These are phyloP conservation scores for Ectemnius continuus DNA, from an alignment of 2,888 invertebrate genomes.

Conservation along the genomic window DNA sequence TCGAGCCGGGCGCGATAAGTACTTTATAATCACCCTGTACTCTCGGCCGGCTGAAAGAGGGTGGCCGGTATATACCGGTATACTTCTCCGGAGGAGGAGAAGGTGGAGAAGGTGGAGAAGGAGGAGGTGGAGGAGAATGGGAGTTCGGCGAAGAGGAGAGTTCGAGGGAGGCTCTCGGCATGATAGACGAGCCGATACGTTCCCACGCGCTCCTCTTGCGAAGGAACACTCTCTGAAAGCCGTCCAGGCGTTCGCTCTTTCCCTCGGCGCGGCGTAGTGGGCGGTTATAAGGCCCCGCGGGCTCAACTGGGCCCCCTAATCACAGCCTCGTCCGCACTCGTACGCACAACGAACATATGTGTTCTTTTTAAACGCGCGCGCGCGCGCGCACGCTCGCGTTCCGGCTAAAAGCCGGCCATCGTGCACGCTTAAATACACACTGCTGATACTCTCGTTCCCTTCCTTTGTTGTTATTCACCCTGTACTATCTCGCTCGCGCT, in stretches of 20 bases:
- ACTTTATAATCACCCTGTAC: slow-evolving; percentile 53
- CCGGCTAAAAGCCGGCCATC: slow-evolving; percentile 62
- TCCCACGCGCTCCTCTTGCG: slow-evolving; percentile 70
- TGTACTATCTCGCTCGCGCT: not conserved
- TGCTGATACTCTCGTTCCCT: slow-evolving; percentile 39
- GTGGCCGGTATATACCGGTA: slow-evolving; percentile 19
- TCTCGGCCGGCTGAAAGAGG: slow-evolving; percentile 15
- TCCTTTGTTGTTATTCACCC: not conserved
- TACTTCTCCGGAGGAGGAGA: slow-evolving; percentile 18
- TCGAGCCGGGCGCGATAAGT: slow-evolving; percentile 58
- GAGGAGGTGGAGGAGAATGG: not conserved
- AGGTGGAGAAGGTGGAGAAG: not conserved
- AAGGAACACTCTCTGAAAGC: slow-evolving; percentile 43
- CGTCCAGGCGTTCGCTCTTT: slow-evolving; percentile 25
- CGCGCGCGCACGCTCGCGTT: slow-evolving; percentile 4
- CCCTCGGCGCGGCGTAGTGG: slow-evolving; percentile 70
- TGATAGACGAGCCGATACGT: slow-evolving; percentile 75
- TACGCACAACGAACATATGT: slow-evolving; percentile 55
- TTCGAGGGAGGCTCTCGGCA: slow-evolving; percentile 55
- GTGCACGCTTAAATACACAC: slow-evolving; percentile 62
- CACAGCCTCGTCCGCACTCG: slow-evolving; percentile 69
- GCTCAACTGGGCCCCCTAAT: slow-evolving; percentile 70
- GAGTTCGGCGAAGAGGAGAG: slow-evolving; percentile 6
- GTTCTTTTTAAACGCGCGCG: slow-evolving; percentile 55
- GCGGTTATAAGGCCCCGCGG: slow-evolving; percentile 70